Evolutionary conservation across 2,888 invertebrate species (phyloP).

Genomic region (Malacosoma neustria): DNA sequence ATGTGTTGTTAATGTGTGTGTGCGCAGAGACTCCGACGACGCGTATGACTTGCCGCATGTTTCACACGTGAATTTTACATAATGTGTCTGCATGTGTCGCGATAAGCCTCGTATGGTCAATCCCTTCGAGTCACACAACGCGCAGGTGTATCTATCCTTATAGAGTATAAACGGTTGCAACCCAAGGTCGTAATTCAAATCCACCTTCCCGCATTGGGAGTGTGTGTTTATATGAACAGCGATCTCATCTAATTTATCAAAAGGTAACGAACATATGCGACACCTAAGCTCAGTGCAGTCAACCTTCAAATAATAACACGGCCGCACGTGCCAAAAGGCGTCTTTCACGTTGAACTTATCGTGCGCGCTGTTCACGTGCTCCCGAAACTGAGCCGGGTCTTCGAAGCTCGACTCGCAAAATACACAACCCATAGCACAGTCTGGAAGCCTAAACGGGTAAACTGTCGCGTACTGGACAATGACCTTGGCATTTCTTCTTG

Average conservation of each 20-base stretch:
- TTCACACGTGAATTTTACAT: slow-evolving; percentile 14
- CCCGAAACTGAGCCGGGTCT: slow-evolving; percentile 5
- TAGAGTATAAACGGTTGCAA: slow-evolving; percentile 9
- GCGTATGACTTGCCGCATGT: slow-evolving; percentile 14
- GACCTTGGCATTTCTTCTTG: slow-evolving; percentile 7
- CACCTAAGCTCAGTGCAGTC: slow-evolving; percentile 8
- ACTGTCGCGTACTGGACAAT: slow-evolving; percentile 3
- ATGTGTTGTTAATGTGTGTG: slow-evolving; percentile 10
- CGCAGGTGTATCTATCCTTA: neutral
- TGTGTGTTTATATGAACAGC: neutral
- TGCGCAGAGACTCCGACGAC: slow-evolving; percentile 8
- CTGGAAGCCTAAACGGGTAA: slow-evolving; percentile 6
- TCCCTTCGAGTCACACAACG: neutral
- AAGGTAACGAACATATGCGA: slow-evolving; percentile 4
- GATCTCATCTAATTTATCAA: neutral
- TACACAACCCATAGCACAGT: slow-evolving; percentile 6
- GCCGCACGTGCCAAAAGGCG: neutral
- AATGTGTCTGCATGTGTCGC: slow-evolving; percentile 13
- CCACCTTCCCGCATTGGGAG: slow-evolving; percentile 16
- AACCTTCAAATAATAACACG: slow-evolving; percentile 3
- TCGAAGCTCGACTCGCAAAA: slow-evolving; percentile 7
- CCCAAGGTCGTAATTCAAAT: slow-evolving; percentile 17
- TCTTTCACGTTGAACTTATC: neutral
- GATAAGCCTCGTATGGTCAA: neutral
- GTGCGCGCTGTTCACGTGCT: slow-evolving; percentile 8